Base-by-base conservation (phyloP, 2,888 invertebrate species). In the Ectropis crepuscularia region DNA sequence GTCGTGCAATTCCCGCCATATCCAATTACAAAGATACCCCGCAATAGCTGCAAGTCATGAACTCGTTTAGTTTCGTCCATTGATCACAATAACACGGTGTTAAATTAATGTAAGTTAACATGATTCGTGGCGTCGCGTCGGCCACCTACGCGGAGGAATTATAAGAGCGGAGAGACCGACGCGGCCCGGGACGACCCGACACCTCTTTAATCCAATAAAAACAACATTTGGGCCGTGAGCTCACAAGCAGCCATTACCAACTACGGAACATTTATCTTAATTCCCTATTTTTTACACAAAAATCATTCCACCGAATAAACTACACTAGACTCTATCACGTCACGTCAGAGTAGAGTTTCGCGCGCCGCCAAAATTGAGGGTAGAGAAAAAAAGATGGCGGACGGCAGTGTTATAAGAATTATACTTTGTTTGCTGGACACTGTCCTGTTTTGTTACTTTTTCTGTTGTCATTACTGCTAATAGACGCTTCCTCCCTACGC, bases 391-490 rank as follows among this genome's bases (percentile, higher is more conserved):
- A 63, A 64, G 10, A 64, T 64, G 63, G 65, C 53, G 28, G 53
- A 11, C 42, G 61, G 36, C 38, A n/a, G 53, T 39, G 38, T 53
- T 53, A 46, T 57, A 59, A 16, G 46, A 57, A 57, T 57, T 58
- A 58, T 61, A 51, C 50, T 45, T 61, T 63, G 61, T 65, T 61
- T 63, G 57, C 57, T 51, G 49, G 61, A 53, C 63, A 60, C 63
- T 67, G 63, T 57, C 61, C 59, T 46, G 68, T 68, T 63, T 50
- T 61, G 49, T 38, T 63, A 59, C 62, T 64, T 66, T 68, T 65
- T 67, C 63, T 65, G 61, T 57, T 65, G 63, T 65, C 67, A 62
- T 57, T 70, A 67, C 41, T 53, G 58, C 16, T 61, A 65, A 69
- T 61, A 59, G 50, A 57, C 46, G 57, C 63, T 59, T 63, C 59